Evolutionary conservation across 2,888 invertebrate genomes (phyloP).

Genomic region (Trissolcus japonicus): DNA sequence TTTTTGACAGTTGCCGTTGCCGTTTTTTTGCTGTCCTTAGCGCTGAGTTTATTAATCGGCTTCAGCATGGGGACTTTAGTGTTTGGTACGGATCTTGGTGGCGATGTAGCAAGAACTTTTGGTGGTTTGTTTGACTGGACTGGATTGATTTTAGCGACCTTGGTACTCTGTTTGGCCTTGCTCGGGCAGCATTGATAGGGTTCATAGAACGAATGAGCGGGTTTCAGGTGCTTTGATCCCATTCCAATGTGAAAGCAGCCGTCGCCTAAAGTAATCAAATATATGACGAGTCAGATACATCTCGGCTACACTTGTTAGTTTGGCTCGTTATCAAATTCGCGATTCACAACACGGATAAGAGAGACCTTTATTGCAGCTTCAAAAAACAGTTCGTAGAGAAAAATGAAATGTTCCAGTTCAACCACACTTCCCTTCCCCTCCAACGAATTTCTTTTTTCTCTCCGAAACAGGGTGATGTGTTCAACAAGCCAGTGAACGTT

Average conservation of each 20-base stretch:
- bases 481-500: conserved; percentile 34
- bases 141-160: conserved; percentile 85
- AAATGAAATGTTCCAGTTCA: conserved; percentile 11
- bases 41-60: conserved; percentile 75
- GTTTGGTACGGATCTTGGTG: conserved; percentile 63
- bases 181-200: conserved; percentile 95
- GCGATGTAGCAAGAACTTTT: conserved; percentile 59
- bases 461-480: not conserved
- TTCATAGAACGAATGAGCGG: conserved; percentile 87
- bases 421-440: no score
- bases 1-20: conserved; percentile 65
- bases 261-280: conserved; percentile 96
- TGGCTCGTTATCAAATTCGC: conserved; percentile 43
- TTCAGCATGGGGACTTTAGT: conserved; percentile 68
- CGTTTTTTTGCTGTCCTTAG: conserved; percentile 75
- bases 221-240: conserved; percentile 88
- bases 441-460: not conserved
- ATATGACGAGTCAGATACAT: conserved; percentile 79
- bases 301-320: conserved; percentile 26
- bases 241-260: conserved; percentile 98
- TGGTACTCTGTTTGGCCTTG: conserved; percentile 86
- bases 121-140: conserved; percentile 53
- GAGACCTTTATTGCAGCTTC: conserved; percentile 4
- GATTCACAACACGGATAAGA: conserved; percentile 22
- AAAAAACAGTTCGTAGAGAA: conserved; percentile 16